Evolutionary conservation across 2,797 vertebrate genomes (phyloP), one percentile per base, ranked within the genome.

Genomic region (Astyanax mexicanus): DNA sequence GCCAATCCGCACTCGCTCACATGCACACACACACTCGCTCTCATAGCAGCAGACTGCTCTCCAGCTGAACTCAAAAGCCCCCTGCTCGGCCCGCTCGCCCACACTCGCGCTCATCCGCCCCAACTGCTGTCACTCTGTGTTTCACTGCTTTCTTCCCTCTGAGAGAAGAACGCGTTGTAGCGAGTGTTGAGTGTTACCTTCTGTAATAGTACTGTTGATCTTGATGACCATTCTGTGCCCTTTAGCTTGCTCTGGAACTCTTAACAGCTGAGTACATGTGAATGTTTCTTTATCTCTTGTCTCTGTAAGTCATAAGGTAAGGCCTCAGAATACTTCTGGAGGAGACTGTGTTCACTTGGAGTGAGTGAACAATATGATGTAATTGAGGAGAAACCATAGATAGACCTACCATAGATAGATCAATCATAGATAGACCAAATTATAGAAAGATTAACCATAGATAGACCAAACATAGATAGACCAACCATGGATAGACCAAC

Each of bases 41-140:
- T 70, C 52, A 51, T 76, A 58, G 76, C 82, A 81, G 42, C 62
- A 38, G 72, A 80, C 54, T 78, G 74, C 58, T 78, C 73, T 64
- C 23, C 29, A 60, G 42, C 49, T 69, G 35, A 78, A 72, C 68
- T 65, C 27, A 51, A 69, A 47, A 44, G 38, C n/a, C 66, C 29
- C 45, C 35, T 60, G 57, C 19, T 40, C 21, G 38, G 35, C 13
- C 66, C 23, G 38, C 27, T 58, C 55, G n/a, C 42, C 21, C 40
- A 19, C 19, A 13, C 9, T 6, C 6, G 12, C 37, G 13, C 19
- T 23, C 37, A 49, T 51, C 76, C 37, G 37, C 65, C 35, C 51
- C 49, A 62, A 45, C 15, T n/a, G 61, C 68, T 55, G 58, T 71
- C 75, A 71, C 47, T 40, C 37, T 38, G n/a, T 15, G 19, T n/a